Evolutionary conservation across 2,113 vertebrate genomes (phyloP), one percentile per base, ranked within the genome.

Genomic region (Arenaria interpres): DNA sequence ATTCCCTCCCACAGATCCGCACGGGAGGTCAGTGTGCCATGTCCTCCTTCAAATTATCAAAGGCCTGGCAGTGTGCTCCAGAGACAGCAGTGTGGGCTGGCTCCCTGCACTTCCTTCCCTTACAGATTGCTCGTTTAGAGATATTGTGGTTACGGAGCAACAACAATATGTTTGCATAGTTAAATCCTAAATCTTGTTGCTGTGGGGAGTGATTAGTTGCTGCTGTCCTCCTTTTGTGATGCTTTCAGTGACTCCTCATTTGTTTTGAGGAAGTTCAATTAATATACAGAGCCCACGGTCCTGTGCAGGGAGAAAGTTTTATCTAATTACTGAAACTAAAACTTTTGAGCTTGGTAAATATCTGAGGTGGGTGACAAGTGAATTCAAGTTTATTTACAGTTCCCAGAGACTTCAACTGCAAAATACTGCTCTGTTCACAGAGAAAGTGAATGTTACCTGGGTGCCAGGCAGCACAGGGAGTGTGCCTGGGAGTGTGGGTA

Each of bases 301-400:
- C 46, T 75, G 54, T 48, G 30, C 43, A 57, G 37, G 68, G 54
- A 82, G 53, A 56, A 96, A 95, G 53, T 91, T 95, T 91, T 78
- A 75, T 94, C 91, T 95, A 89, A 89, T 96, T 95, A 96, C 91
- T 85, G 63, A 94, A 95, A 89, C 88, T 77, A 94, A 93, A 97
- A 94, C 87, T 97, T 96, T 71, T 88, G 90, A 96, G 90, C 91
- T 95, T 73, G 48, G 51, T 88, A 33, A 68, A 50, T 85, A 90
- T 96, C 84, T 39, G 66, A 82, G 93, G 80, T 85, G 81, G 92
- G 86, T 92, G 96, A 88, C 91, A 95, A 95, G 89, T 86, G 92
- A 95, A 95, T 96, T 96, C 73, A 68, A 68, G 92, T 82, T 96
- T 96, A 95, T 95, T 97, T 97, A 93, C 96, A 96, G 89, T 77